Evolutionary conservation across 2,888 invertebrate genomes (phyloP), one percentile per base, ranked within the genome.

Genomic region (Lomographa bimaculata): DNA sequence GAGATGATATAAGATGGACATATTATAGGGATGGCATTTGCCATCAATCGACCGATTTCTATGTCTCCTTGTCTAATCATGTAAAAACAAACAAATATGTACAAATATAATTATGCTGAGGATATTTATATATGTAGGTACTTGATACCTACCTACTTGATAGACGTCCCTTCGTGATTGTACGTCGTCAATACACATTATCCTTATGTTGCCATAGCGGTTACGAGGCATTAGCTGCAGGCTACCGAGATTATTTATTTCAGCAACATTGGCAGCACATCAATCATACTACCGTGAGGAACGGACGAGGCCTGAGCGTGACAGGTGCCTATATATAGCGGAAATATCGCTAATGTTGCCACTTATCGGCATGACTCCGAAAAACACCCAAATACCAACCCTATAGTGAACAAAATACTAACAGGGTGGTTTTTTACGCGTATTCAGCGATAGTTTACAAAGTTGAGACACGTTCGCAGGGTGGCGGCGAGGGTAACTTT

Each of bases 281-380:
- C 54, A 57, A 55, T 56, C 57, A 51, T 57, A 48, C n/a, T n/a
- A 47, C 52, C 20, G 24, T 14, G 25, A 41, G 59, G 37, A n/a
- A n/a, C n/a, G n/a, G n/a, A n/a, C 40, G 38, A 35, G 29, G 18
- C 25, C 18, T 36, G 25, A 39, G 26, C 23, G 10, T 57, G 60
- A 54, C 57, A 48, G 51, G 55, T 47, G 49, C 40, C n/a, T n/a
- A 14, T 14, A 4, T 37, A 43, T n/a, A 39, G 40, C 41, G 38
- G 44, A 45, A 47, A 51, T 46, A 41, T 46, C 43, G 52, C 41
- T 61, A 58, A 61, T 61, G 61, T 56, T 50, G 45, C 57, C 51
- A 54, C 56, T 60, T 57, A 56, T 39, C 34, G 30, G 24, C 32
- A 37, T 51, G 45, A 55, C 50, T 49, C 32, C 50, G 49, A 40